Evolutionary conservation across 2,888 invertebrate genomes (phyloP).

Genomic region (Parapristionchus giblindavisi): DNA sequence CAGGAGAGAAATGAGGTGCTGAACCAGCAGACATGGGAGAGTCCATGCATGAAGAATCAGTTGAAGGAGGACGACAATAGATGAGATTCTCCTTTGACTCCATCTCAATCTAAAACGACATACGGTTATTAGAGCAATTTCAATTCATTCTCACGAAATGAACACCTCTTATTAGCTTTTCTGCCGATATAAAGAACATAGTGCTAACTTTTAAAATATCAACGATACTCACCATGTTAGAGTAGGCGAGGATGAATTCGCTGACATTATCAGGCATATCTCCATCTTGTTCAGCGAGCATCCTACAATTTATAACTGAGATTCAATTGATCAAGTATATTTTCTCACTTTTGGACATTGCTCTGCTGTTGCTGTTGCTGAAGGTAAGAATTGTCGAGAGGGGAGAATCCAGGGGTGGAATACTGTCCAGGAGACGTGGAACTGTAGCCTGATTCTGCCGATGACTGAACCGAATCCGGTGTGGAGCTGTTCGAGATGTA

Average conservation of each 20-base stretch:
- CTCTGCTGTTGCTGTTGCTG: conserved; percentile 11
- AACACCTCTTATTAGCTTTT: not conserved
- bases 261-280: conserved; percentile 67
- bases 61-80: conserved; percentile 49
- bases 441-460: conserved; percentile 48
- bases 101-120: conserved; percentile 16
- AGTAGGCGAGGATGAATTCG: conserved; percentile 69
- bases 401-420: conserved; percentile 16
- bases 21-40: conserved; percentile 65
- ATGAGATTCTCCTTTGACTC: conserved; percentile 34
- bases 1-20: conserved; percentile 61
- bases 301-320: not conserved
- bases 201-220: conserved; percentile 33
- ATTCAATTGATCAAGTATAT: not conserved
- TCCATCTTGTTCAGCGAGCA: conserved; percentile 38
- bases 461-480: conserved; percentile 62
- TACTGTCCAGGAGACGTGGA: conserved; percentile 5
- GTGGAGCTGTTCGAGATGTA: conserved; percentile 53
- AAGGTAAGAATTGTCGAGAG: not conserved
- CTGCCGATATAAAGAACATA: too few relatives aligned
- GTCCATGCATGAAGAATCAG: conserved; percentile 59
- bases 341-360: conserved; percentile 16
- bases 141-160: too few relatives aligned
- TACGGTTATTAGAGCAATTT: too few relatives aligned
- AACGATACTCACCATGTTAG: conserved; percentile 55